Evolutionary conservation across 2,113 vertebrate genomes (phyloP).

Genomic region (Dicrurus megarhynchus): DNA sequence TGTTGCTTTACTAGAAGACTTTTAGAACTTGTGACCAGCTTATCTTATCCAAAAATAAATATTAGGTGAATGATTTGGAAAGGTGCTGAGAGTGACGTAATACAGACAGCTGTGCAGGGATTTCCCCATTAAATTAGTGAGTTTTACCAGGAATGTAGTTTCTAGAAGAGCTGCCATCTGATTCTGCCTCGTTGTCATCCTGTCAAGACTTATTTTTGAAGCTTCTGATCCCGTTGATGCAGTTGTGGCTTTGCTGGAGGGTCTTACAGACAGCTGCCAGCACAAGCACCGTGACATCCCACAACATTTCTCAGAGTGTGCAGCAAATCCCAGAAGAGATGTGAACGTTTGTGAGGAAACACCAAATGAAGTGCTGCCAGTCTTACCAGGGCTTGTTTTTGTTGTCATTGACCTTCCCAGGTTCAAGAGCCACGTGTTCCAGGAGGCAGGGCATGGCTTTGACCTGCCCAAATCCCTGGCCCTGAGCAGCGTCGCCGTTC

Average conservation of each 20-base stretch:
- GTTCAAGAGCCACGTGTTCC: constrained; percentile 76
- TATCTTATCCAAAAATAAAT: not conserved
- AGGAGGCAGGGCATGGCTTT: constrained; percentile 71
- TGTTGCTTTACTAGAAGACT: not conserved
- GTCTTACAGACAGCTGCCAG: not conserved
- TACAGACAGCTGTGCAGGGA: not conserved
- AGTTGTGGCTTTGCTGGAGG: not conserved
- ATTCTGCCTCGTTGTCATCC: not conserved
- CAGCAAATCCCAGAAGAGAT: not conserved
- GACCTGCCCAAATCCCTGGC: constrained; percentile 83
- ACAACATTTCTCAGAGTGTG: not conserved
- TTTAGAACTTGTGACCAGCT: not conserved
- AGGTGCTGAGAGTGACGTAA: not conserved
- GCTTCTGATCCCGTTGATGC: not conserved
- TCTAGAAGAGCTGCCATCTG: not conserved
- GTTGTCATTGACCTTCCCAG: constrained; percentile 52
- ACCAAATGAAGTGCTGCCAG: not conserved
- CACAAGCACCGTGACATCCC: not conserved
- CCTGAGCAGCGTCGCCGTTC: constrained; percentile 74
- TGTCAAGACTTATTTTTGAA: not conserved
- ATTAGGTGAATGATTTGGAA: not conserved
- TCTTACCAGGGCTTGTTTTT: not conserved
- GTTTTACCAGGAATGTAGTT: not conserved
- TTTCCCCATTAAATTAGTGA: not conserved
- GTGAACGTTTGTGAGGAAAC: not conserved